Base-by-base conservation (phyloP, 2,888 invertebrate genomes). In the Rhyacophila evoluta region DNA sequence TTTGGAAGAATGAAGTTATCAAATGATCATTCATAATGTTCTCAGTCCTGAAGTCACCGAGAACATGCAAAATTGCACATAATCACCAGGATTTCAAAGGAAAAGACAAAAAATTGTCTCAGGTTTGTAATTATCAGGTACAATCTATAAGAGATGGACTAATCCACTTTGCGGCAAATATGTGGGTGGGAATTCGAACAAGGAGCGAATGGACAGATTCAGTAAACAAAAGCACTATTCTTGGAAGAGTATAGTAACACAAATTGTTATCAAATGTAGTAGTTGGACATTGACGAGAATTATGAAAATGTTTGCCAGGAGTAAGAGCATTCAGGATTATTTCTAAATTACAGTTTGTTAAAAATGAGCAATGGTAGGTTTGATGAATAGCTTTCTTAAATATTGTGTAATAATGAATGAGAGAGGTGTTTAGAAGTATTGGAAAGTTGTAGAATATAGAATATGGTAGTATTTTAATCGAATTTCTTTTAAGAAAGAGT, bases 91-190 rank as follows among this genome's bases (percentile, higher is more conserved):
- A 25, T 55, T 55, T 55, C 10, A 19, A 19, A 55, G 55, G 55
- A 55, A 15, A 55, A 55, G 55, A 55, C 55, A 55, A 55, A 55
- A 55, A 55, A 8, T 55, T 55, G 55, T 55, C 55, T 55, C 25
- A 55, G 15, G 25, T 55, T 25, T 55, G 19, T 55, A 55, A 55
- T 55, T 55, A 55, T 55, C 55, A 55, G 55, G 55, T 55, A 55
- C 55, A 55, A 19, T 19, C 55, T 55, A 19, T 55, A 25, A 55
- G 19, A 55, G 19, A 25, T 19, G 55, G 55, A 25, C 55, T 25
- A 25, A 8, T 25, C 55, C 55, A 55, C 55, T 55, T 55, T 8
- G 19, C 19, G 55, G 19, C 10, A 55, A 55, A 19, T 12, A 55
- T 19, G 1, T 8, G 55, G 55, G 55, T 19, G 2, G 19, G 55